Conservation (phyloP, 2,113 vertebrate species). For the Tachysurus vachellii region DNA sequence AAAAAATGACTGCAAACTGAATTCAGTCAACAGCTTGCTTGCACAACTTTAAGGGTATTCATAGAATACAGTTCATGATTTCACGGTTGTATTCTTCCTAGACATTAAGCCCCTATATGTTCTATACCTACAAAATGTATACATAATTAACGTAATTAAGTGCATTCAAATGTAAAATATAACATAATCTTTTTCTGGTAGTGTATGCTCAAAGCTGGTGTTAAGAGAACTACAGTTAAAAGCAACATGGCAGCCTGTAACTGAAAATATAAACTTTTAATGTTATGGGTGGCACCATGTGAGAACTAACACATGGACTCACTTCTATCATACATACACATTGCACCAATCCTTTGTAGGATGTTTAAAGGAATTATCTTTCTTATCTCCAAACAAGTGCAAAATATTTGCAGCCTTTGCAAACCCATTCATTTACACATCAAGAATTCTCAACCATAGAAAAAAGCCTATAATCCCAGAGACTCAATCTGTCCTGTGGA, state of each 20-base stretch:
- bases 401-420: conserved; percentile 63
- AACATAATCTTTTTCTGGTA: not conserved
- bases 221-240: conserved; percentile 14
- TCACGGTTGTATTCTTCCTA: conserved; percentile 58
- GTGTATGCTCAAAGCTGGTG: conserved; percentile 32
- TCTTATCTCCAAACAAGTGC: conserved; percentile 68
- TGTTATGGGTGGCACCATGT: not conserved
- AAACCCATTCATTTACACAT: conserved; percentile 33
- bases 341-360: conserved; percentile 65
- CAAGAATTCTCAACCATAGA: conserved; percentile 58
- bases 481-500: conserved; percentile 51
- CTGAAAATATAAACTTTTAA: not conserved
- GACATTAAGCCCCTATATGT: conserved; percentile 38
- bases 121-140: conserved; percentile 44
- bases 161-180: conserved; percentile 30
- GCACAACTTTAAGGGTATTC: conserved; percentile 76
- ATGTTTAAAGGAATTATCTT: conserved; percentile 66
- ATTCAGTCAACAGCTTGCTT: conserved; percentile 66
- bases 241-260: conserved; percentile 22
- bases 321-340: conserved; percentile 67
- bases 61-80: conserved; percentile 75
- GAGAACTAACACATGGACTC: conserved; percentile 14
- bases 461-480: conserved; percentile 56
- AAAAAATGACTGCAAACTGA: conserved; percentile 35
- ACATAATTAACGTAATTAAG: conserved; percentile 35